A percentile compares a stretch with the other conserved stretches of the same genome.
phyloP scores from a whole-genome alignment of 2,113 vertebrate species.

The Ascaphus truei region DNA sequence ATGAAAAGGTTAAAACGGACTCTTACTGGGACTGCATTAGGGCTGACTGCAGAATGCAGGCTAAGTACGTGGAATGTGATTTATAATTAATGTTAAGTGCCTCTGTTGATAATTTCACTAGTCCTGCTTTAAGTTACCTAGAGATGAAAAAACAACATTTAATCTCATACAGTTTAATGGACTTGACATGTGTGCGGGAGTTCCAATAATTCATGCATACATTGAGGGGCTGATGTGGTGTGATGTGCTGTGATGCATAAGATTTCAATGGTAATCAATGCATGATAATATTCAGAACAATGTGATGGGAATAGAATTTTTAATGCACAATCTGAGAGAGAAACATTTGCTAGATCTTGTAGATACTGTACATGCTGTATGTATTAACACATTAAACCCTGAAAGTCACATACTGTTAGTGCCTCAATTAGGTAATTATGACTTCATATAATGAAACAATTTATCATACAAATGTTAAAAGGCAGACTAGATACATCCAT shows the following conservation, averaged over 20 bases:
- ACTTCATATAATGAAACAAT: no score
- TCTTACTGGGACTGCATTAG: background rate
- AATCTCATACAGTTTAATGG: background rate
- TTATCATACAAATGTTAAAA: no score
- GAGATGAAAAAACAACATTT: background rate
- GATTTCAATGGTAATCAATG: slow-evolving; percentile 10
- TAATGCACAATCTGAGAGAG: no score
- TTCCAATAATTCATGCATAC: background rate
- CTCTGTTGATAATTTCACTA: background rate
- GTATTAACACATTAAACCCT: no score
- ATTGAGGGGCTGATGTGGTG: background rate
- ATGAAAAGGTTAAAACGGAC: background rate
- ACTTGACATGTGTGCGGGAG: background rate
- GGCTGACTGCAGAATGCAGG: background rate
- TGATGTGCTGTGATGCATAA: slow-evolving; percentile 1
- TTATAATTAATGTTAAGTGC: slow-evolving; percentile 28
- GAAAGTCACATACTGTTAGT: no score
- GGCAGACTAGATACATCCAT: no score
- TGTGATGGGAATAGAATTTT: background rate
- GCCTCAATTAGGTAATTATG: no score
- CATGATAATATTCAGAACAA: background rate
- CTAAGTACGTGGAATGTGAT: background rate
- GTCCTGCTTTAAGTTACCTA: background rate
- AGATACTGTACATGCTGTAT: no score
- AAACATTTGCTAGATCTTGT: background rate